Percentiles rank a stretch among this genome's conserved stretches.
Conservation (phyloP, 1,140 invertebrate genomes). For the Teleopsis dalmanni region DNA sequence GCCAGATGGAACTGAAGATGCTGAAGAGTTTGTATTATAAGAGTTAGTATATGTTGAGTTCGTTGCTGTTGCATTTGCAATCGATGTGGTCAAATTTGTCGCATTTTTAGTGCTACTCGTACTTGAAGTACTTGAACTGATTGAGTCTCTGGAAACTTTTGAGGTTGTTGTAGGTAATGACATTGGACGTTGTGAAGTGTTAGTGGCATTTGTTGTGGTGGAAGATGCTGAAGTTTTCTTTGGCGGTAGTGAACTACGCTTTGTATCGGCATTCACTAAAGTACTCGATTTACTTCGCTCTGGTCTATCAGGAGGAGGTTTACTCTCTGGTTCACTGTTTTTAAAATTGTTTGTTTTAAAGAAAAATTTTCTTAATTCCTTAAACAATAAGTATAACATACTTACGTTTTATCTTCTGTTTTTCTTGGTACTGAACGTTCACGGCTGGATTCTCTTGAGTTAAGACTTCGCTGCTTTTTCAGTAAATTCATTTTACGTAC, state of each 20-base stretch:
- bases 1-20: conserved; percentile 12
- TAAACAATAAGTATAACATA: too few species aligned
- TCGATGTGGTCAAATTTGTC: conserved; percentile 10
- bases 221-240: conserved; percentile 25
- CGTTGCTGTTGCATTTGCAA: conserved; percentile 9
- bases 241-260: conserved; percentile 29
- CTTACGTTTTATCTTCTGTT: too few species aligned
- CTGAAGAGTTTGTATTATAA: conserved; percentile 2
- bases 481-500: conserved; percentile 56
- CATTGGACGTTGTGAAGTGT: background rate
- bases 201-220: conserved; percentile 10
- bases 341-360: conserved; percentile 16
- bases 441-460: conserved; percentile 49
- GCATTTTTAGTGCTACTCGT: conserved; percentile 5
- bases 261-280: conserved; percentile 20
- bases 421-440: conserved; percentile 40
- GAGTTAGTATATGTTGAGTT: conserved; percentile 15
- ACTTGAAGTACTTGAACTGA: background rate
- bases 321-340: conserved; percentile 18
- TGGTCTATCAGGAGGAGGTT: conserved; percentile 30
- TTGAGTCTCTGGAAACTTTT: too few species aligned
- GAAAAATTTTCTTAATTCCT: background rate
- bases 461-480: conserved; percentile 48
- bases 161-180: background rate
- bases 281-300: conserved; percentile 33